Evolutionary conservation across 2,797 vertebrate genomes (phyloP), one percentile per base, ranked within the genome.

Genomic region (Lagodon rhomboides): DNA sequence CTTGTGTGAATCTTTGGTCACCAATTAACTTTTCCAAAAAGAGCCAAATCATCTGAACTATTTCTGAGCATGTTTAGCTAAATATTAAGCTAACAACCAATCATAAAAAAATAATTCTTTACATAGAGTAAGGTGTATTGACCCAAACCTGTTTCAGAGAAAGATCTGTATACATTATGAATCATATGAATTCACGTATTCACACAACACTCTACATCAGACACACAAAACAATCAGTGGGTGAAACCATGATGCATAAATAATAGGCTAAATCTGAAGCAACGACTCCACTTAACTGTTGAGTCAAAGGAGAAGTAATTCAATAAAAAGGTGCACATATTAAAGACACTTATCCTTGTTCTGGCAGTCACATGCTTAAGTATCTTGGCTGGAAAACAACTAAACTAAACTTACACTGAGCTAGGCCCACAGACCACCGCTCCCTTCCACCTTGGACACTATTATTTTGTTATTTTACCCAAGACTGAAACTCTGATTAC

Each of bases 81-180:
- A 23, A 20, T 49, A 62, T 54, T 27, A 69, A 56, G 23, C 50
- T 49, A 67, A 66, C 64, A 72, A 63, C 34, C 15, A 69, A 38
- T 3, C 16, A 50, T 18, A 69, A 25, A 56, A 68, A 56, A 58
- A 13, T 38, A 0, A 12, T 9, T 34, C 34, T 43, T 68, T 50
- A 53, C 12, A 46, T 38, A 68, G 23, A n/a, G 2, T 65, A 18
- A 54, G 18, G 22, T 56, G 23, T 68, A 67, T 44, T 65, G 54
- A 83, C 69, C n/a, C 79, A 75, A 68, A 82, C 87, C 82, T 79
- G 85, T 80, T 84, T 82, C 69, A 86, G 65, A 84, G 70, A 64
- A 82, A 84, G 75, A 69, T 51, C 74, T 84, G 79, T 16, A 68
- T n/a, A 83, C 53, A 79, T 71, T 51, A 82, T 78, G 72, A 71